Base-by-base conservation (phyloP, 2,888 invertebrate species). In the Chalcis sispes region DNA sequence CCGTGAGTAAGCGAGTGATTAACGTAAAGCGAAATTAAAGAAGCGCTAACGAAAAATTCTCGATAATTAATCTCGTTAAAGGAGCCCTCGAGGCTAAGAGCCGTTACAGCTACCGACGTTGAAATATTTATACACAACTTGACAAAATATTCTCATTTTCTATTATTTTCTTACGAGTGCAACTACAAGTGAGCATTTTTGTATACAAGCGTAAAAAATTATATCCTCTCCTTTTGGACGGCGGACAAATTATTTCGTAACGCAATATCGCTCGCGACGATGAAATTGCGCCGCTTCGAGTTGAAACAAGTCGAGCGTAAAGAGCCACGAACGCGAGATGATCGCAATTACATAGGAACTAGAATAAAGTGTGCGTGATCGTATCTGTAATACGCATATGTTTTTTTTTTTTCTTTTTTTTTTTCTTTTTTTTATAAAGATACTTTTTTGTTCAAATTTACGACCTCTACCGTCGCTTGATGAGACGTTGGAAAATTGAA, bases 271-370 rank as follows among this genome's bases (percentile, higher is more conserved):
- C 8, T n/a, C 36, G 20, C 20, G 15, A 20, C 36, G 58, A 58
- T 20, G 58, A 58, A 18, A 36, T 58, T 15, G 58, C 58, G 32
- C 42, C 42, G 32, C 42, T 15, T 42, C 42, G 58, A 58, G 13
- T 10, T 10, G 8, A 18, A 36, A 7, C 36, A 58, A 20, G 58
- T 36, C 36, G 58, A 32, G 58, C 58, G 58, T 36, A 18, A 36
- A 58, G 32, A 18, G 36, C 56, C n/a, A n/a, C n/a, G 46, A 13
- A 46, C 8, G 46, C 46, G 46, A 15, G 46, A 7, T 46, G 46
- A 46, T 46, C 15, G 46, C 15, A 46, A 46, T 2, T 13, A 46
- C 13, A 46, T 46, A 15, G 46, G 8, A 46, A 10, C 2, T 46
- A 15, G 3, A 36, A 2, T 2, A 10, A 42, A 15, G 48, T 18